Evolutionary conservation across 2,113 vertebrate genomes (phyloP).

Genomic region (Barnardius zonarius): DNA sequence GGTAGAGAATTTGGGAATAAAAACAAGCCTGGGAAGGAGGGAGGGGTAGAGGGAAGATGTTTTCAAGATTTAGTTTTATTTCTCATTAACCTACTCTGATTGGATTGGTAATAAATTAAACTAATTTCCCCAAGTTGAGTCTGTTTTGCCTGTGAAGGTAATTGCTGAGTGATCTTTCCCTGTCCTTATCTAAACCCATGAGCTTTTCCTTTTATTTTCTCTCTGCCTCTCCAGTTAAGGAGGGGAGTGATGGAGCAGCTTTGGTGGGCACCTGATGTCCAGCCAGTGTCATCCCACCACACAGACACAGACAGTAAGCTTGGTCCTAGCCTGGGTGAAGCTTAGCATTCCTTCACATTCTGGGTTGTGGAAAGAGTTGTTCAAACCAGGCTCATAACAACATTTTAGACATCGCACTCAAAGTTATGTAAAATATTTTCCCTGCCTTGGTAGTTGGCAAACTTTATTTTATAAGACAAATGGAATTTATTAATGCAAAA

Average conservation of each 20-base stretch:
- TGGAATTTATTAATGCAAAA: constrained; percentile 80
- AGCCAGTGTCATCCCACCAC: not conserved
- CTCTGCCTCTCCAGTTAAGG: not conserved
- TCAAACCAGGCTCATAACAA: constrained; percentile 61
- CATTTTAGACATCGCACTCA: constrained; percentile 27
- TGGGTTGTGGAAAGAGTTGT: constrained; percentile 62
- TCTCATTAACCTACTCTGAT: not conserved
- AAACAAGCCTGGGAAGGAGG: not conserved
- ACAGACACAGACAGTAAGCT: not conserved
- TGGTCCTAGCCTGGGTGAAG: not conserved
- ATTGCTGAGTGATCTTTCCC: not conserved
- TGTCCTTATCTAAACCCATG: not conserved
- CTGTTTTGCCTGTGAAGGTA: not conserved
- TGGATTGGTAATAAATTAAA: not conserved
- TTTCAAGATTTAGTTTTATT: not conserved
- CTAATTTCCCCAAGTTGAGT: not conserved
- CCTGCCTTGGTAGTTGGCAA: constrained; percentile 76
- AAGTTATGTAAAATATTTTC: constrained; percentile 77
- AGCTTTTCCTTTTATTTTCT: not conserved
- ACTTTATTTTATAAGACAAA: constrained; percentile 70
- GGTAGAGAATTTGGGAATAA: not conserved
- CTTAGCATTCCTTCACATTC: constrained; percentile 37
- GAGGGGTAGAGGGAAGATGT: not conserved
- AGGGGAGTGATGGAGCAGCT: not conserved
- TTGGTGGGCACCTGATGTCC: not conserved